Percentiles rank a stretch among this genome's conserved stretches.
Conservation (phyloP, 2,888 invertebrate species). For the Caenorhabditis sp. region DNA sequence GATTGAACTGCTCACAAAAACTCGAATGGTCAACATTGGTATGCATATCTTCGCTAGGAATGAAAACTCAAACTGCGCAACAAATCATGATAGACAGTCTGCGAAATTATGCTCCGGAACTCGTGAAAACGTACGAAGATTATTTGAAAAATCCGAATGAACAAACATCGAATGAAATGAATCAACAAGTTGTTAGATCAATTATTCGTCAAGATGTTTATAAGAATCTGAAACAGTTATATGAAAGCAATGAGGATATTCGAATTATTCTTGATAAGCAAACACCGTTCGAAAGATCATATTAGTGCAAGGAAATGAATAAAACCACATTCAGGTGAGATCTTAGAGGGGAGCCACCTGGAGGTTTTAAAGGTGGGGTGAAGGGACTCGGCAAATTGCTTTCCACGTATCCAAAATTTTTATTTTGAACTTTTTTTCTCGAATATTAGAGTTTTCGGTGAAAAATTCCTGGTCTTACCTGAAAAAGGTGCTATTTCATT, state of each 20-base stretch:
- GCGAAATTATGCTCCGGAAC: constrained; percentile 9
- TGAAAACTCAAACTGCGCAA: constrained; percentile 16
- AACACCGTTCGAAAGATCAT: constrained; percentile 12
- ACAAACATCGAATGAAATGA: constrained; percentile 8
- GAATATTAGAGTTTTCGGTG: constrained; percentile 14
- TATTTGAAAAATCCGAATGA: constrained; percentile 14
- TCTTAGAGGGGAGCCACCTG: no score
- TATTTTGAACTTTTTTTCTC: no score
- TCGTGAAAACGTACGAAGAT: constrained; percentile 4
- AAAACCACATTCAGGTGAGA: background rate
- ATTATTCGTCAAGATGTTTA: constrained; percentile 12
- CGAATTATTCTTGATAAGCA: constrained; percentile 24
- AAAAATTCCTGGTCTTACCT: no score
- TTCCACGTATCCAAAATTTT: no score
- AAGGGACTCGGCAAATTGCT: no score
- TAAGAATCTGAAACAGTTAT: constrained; percentile 15
- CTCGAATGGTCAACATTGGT: constrained; percentile 14
- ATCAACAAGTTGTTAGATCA: constrained; percentile 1
- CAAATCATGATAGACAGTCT: constrained; percentile 5
- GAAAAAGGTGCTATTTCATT: no score
- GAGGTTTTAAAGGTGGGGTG: no score
- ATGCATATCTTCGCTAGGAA: constrained; percentile 13
- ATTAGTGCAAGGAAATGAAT: constrained; percentile 12
- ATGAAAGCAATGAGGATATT: constrained; percentile 12
- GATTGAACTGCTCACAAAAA: constrained; percentile 5